These are phyloP conservation scores for Ailurus styani DNA, from an alignment of 2,113 vertebrate genomes.

Conservation along the genomic window DNA sequence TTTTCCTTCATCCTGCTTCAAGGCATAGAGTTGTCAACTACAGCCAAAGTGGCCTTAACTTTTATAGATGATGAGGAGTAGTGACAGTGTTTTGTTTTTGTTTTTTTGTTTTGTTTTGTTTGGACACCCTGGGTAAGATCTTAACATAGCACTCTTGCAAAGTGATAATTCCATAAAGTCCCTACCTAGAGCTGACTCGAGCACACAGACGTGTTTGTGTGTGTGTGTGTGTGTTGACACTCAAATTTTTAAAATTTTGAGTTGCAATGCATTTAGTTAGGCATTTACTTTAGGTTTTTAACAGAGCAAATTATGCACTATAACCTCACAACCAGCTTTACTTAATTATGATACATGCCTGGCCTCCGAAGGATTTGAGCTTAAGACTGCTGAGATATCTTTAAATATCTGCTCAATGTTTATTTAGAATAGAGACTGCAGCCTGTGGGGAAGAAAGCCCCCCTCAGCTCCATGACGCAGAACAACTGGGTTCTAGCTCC, in stretches of 20 bases:
- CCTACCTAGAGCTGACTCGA: not conserved
- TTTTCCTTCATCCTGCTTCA: not conserved
- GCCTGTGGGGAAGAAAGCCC: not conserved
- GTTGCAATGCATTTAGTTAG: not conserved
- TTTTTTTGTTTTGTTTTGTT: not conserved
- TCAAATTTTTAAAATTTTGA: not conserved
- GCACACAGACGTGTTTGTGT: not conserved
- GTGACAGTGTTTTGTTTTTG: not conserved
- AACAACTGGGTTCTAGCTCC: not conserved
- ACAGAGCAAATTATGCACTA: not conserved
- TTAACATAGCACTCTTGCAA: not conserved
- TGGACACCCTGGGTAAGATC: not conserved
- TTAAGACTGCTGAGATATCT: not conserved
- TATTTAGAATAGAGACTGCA: not conserved
- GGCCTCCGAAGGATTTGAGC: not conserved
- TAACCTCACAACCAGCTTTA: not conserved
- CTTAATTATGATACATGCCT: not conserved
- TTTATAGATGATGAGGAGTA: not conserved
- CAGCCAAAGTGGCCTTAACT: not conserved
- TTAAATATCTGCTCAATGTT: not conserved
- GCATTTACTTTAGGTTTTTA: not conserved
- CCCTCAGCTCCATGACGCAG: not conserved
- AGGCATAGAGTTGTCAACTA: not conserved
- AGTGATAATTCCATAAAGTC: not conserved
- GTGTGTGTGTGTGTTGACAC: not conserved